Evolutionary conservation across 2,113 vertebrate species (phyloP).

Genomic region (Cryptotis parvus): DNA sequence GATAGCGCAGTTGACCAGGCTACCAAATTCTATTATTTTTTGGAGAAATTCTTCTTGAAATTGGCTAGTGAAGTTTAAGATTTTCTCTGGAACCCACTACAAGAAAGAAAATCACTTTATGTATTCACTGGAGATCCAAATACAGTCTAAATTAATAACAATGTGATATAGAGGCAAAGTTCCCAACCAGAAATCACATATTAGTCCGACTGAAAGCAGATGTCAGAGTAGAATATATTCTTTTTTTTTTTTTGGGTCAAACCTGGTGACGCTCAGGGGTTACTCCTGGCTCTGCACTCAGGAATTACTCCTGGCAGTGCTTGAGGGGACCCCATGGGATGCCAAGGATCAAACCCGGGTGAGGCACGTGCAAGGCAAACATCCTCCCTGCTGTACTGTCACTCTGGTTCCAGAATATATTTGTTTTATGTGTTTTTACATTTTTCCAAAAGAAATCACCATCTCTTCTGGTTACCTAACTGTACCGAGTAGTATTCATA

Average conservation of each 20-base stretch:
- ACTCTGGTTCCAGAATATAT: no score
- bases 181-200: slow-evolving; percentile 2
- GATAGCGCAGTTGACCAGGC: background rate
- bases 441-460: background rate
- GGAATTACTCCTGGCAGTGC: no score
- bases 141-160: slow-evolving; percentile 33
- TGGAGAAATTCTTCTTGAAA: background rate
- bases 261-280: no score
- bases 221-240: background rate
- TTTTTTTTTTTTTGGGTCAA: no score
- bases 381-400: no score
- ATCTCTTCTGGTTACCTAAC: background rate
- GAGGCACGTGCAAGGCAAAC: no score
- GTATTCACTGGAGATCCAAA: slow-evolving; percentile 4
- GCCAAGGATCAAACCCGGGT: no score
- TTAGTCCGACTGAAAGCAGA: background rate
- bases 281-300: no score
- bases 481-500: background rate
- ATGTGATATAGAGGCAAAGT: slow-evolving; percentile 9
- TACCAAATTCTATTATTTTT: slow-evolving; percentile 1
- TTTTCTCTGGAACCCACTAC: background rate
- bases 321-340: no score
- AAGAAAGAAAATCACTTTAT: background rate
- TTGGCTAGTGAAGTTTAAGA: background rate
- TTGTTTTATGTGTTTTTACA: background rate